phyloP scores from a whole-genome alignment of 2,797 vertebrate genomes.

The Acipenser transmontanus region DNA sequence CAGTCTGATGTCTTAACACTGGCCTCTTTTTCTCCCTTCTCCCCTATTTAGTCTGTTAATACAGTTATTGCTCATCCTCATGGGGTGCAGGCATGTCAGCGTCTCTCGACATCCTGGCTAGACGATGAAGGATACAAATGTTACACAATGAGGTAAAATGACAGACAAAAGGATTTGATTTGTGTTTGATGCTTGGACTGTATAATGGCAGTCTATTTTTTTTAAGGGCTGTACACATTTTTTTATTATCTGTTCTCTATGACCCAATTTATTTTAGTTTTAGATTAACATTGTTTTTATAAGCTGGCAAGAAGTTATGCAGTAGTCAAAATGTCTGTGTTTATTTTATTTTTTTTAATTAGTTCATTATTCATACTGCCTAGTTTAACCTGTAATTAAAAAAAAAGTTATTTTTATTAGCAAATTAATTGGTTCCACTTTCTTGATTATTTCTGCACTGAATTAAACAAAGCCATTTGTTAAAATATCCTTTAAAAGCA shows the following conservation, averaged over 20 bases:
- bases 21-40: constrained; percentile 24
- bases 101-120: constrained; percentile 45
- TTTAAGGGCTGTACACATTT: too few species aligned
- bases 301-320: too few species aligned
- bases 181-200: too few species aligned
- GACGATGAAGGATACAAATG: constrained; percentile 45
- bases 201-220: too few species aligned
- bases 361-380: constrained; percentile 57
- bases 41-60: constrained; percentile 54
- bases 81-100: constrained; percentile 48
- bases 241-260: too few species aligned
- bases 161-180: constrained; percentile 33
- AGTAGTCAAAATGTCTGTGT: too few species aligned
- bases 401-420: constrained; percentile 37
- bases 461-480: constrained; percentile 46
- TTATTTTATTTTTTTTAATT: constrained; percentile 7
- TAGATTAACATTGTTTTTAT: too few species aligned
- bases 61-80: constrained; percentile 42
- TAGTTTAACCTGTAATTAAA: constrained; percentile 37
- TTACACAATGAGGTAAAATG: constrained; percentile 38
- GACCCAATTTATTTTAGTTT: too few species aligned
- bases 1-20: constrained; percentile 19
- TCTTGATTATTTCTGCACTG: constrained; percentile 45
- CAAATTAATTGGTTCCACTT: constrained; percentile 35
- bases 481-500: constrained; percentile 28